Conservation (phyloP, 2,797 vertebrate genomes). For the Dendrocincla tyrannina region DNA sequence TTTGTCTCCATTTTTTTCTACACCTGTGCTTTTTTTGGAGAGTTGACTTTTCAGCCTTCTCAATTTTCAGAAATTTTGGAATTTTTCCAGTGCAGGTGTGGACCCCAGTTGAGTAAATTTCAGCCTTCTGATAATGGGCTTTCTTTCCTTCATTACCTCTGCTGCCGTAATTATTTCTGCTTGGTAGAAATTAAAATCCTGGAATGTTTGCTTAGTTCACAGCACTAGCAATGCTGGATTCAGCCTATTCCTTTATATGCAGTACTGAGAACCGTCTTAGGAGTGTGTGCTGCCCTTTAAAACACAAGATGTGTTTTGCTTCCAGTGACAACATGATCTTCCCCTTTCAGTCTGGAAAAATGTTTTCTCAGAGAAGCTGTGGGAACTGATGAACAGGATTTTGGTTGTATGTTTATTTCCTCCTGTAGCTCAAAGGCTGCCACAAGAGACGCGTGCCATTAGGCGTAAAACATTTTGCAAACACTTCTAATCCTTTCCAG, state of each 20-base stretch:
- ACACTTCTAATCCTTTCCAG: neutral
- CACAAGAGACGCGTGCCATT: neutral
- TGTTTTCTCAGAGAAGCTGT: neutral
- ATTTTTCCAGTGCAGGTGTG: constrained; percentile 29
- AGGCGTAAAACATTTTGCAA: neutral
- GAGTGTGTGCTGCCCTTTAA: neutral
- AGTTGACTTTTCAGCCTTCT: neutral
- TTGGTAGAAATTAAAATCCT: neutral
- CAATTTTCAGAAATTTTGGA: neutral
- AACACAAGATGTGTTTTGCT: neutral
- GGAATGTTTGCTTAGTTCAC: neutral
- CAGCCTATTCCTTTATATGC: neutral
- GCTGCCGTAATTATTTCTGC: constrained; percentile 27
- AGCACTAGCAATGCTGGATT: neutral
- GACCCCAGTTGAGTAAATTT: constrained; percentile 30
- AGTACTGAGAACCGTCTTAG: neutral
- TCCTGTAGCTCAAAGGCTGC: neutral
- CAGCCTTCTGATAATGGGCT: neutral
- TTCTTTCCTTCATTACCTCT: constrained; percentile 27
- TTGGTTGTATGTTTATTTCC: neutral
- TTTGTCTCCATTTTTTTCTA: neutral
- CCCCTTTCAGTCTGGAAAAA: neutral
- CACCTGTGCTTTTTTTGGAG: neutral
- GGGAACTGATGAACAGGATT: neutral
- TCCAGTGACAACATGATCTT: neutral